Base-by-base conservation (phyloP, 2,888 invertebrate genomes). In the Drosophila infuscata region DNA sequence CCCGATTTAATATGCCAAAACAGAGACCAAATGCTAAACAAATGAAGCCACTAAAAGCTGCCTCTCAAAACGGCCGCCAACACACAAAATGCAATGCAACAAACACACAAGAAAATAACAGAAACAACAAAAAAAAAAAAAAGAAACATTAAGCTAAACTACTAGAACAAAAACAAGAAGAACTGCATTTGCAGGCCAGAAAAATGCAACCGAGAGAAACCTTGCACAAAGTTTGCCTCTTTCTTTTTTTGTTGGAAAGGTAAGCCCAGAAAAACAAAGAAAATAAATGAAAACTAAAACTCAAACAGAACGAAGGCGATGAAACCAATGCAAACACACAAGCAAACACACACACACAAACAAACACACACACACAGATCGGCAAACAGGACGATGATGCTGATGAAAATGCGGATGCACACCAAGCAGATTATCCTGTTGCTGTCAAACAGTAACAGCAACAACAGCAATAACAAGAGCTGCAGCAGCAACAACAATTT, bases 381-480 rank as follows among this genome's bases (percentile, higher is more conserved):
- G 60, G 30, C 62, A 57, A 53, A 38, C 41, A 58, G 51, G 36
- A 58, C n/a, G 52, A 46, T 38, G 67, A 36, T 33, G 71, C 62
- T 72, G 75, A 78, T 78, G 74, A 77, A 68, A 66, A 71, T 67
- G 65, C 64, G 78, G 72, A 72, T 79, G 79, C 75, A 75, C 54
- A 53, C 62, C 67, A 59, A 78, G 68, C 62, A 73, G 81, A 79
- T 81, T 81, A 79, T 81, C 79, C 81, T 76, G 81, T 81, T 81
- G 81, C 78, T 81, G 81, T 61, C 77, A 70, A 77, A 76, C 70
- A 64, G 29, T 9, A 36, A 43, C 36, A 61, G 29, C 52, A 76
- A 66, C 67, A 74, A 35, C 51, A 60, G 8, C 58, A 60, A 35
- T 30, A 56, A 15, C 46, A 46, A 25, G 41, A 29, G 46, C 46